phyloP scores from a whole-genome alignment of 2,113 vertebrate species.

The Deroptyus accipitrinus region DNA sequence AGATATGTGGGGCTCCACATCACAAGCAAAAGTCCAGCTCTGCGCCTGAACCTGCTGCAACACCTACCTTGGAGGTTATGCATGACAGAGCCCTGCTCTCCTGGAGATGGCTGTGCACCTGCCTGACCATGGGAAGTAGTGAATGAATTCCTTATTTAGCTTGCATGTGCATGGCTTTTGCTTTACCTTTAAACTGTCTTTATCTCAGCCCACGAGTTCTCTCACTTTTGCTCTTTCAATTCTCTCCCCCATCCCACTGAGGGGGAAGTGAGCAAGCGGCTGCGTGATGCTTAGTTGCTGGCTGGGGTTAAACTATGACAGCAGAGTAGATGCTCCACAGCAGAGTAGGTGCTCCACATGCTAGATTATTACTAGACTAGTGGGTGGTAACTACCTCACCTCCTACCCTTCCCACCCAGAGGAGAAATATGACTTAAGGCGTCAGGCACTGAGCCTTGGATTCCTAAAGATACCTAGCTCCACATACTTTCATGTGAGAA shows the following conservation, averaged over 20 bases:
- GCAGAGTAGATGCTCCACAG: neutral
- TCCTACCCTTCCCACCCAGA: neutral
- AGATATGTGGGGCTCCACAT: neutral
- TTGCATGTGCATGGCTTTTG: neutral
- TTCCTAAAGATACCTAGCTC: neutral
- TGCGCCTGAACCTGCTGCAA: neutral
- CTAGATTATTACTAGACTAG: constrained; percentile 31
- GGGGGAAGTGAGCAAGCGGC: neutral
- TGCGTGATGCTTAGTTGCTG: neutral
- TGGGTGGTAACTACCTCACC: neutral
- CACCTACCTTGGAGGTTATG: neutral
- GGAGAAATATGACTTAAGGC: neutral
- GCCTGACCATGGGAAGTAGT: neutral
- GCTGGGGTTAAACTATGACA: neutral
- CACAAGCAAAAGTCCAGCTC: neutral
- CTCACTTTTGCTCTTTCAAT: neutral
- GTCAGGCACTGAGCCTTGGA: neutral
- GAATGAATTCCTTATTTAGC: neutral
- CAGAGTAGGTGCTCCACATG: neutral
- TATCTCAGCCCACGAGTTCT: neutral
- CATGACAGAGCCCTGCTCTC: neutral
- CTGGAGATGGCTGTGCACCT: neutral
- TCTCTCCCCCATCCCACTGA: neutral
- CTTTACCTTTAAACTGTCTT: neutral
- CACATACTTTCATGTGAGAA: neutral